Base-by-base conservation (phyloP, 2,888 invertebrate genomes). In the Bellardia pandia region DNA sequence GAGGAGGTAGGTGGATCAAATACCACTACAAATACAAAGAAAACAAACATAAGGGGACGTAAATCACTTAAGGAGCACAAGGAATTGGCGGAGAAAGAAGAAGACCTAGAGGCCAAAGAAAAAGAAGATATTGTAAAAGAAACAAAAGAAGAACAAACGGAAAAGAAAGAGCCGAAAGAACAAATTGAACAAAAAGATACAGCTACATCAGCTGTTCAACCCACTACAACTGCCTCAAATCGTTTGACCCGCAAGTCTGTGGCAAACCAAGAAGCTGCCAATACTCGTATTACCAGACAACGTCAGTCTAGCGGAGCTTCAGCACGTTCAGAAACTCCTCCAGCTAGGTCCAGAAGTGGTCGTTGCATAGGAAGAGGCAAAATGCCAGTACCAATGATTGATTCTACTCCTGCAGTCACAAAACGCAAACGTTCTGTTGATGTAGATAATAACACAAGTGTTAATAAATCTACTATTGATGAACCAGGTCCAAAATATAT, bases 241-340 rank as follows among this genome's bases (percentile, higher is more conserved):
- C 90, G 93, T n/a, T 89, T 92, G 9, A 93, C 93, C 9, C 92
- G 93, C 60, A 93, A 93, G 68, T 89, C 93, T 0, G 89, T 91
- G 11, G 92, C 91, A 30, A 90, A 91, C 88, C 92, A 92, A 85
- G 90, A 91, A 81, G 90, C 90, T 2, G 56, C 64, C 4, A 92
- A 91, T 51, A 92, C 92, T 0, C 91, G 93, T 13, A 89, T 93
- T 16, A 93, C 93, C 8, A 91, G 93, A 60, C 93, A 93, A 66
- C 91, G 90, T 11, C 89, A 90, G 85, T 85, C 75, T 3, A 87
- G 78, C 30, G 83, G 84, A 3, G 75, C 81, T 11, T 86, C 88
- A 14, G 71, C 58, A 62, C 90, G 90, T 76, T 86, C 91, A 7
- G 90, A 90, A 48, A 90, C 91, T 40, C 90, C 91, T 33, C 90